Evolutionary conservation across 2,113 vertebrate genomes (phyloP), one percentile per base, ranked within the genome.

Genomic region (Probosciger aterrimus): DNA sequence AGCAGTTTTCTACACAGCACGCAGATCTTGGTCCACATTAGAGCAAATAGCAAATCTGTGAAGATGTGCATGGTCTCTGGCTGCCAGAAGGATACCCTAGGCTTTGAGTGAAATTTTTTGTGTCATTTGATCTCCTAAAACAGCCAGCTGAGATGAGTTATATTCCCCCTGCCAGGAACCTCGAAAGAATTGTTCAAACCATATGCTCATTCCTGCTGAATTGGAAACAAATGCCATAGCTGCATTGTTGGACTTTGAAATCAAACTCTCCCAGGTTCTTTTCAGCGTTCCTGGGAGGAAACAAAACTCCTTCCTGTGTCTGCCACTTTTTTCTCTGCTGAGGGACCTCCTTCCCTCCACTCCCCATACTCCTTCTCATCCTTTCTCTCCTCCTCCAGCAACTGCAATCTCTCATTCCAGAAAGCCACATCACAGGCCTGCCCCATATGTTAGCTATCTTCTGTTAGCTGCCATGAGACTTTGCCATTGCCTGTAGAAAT

Each of bases 91-190:
- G 96, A 93, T 93, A 95, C 93, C 83, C 93, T 57, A 67, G 50
- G 92, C 95, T 91, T 86, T 79, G 88, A 96, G 95, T 68, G 85
- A 89, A 86, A 60, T 47, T 79, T 94, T 91, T 92, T 93, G 70
- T 97, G 94, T 96, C 96, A 97, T 96, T 97, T 96, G 96, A 96
- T 97, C 97, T 97, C 73, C 49, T 75, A 25, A 88, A 85, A 65
- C 39, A 84, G 90, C 92, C 98, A 98, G 97, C 96, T 96, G 97
- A 98, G 93, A 96, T 86, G 95, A 97, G 97, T 96, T 94, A 97
- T 86, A 60, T 86, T 93, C 75, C 95, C 90, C 78, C 90, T 88
- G 93, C 92, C 94, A 96, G 94, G 93, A 97, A 95, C 96, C 95
- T 96, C 65, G 91, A 96, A 90, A 95, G 94, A 96, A 92, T 96